Base-by-base conservation (phyloP, 2,888 invertebrate species). In the Alloscopus bannaensis region DNA sequence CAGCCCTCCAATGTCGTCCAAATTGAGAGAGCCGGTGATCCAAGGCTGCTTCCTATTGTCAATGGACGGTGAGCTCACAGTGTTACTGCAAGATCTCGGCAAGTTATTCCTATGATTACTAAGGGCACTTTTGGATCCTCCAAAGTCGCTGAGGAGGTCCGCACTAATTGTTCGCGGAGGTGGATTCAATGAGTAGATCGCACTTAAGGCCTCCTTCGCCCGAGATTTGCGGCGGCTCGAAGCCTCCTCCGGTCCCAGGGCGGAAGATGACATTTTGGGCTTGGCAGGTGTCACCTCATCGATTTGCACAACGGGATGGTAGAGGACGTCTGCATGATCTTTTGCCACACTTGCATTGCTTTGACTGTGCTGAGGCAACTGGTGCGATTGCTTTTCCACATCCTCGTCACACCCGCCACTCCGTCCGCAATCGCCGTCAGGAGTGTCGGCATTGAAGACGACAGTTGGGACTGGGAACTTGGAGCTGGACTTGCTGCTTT, bases 141-240 rank as follows among this genome's bases (percentile, higher is more conserved):
- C 80, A 75, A 84, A 84, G 13, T 85, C 85, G 42, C 55, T 70
- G 8, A 55, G 40, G 29, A 69, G 16, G 3, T 70, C 76, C 1
- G 66, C 73, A 80, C 82, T 83, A 11, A 80, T 66, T 11, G 83
- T 79, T 24, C 83, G 66, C 4, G 84, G 85, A 18, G 84, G 84
- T 11, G 84, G 81, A 76, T 80, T 84, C 13, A 85, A 65, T 18
- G 79, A 82, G 50, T 82, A 84, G 26, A 85, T 77, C 6, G 84
- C 71, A 62, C 76, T 81, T 31, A 85, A 69, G 3, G 85, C 85
- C 50, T 84, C 85, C 40, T 80, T 76, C 11, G 85, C 84, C 71
- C 84, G 71, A 3, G 84, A 84, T 29, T 82, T 84, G 50, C 84
- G 78, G 24, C 85, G 62, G 16, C n/a, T 47, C 52, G 36, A 4